These are phyloP conservation scores for Muntiacus muntjak DNA, from an alignment of 2,113 vertebrate genomes.

Conservation along the genomic window DNA sequence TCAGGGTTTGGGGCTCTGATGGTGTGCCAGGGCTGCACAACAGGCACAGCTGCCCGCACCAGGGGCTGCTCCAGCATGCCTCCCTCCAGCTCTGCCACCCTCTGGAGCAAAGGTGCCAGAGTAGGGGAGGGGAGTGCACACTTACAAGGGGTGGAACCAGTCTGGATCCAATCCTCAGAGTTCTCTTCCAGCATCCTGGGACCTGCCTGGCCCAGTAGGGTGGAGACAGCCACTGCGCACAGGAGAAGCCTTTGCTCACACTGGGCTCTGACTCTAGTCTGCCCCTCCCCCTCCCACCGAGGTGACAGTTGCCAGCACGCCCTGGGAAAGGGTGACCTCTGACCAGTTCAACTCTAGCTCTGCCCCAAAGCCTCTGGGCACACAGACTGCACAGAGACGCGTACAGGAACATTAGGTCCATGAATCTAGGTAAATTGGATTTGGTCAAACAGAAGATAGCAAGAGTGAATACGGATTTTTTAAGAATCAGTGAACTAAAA, in stretches of 20 bases:
- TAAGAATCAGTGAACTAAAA: neutral
- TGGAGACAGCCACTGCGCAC: neutral
- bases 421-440: neutral
- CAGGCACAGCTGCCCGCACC: accelerated
- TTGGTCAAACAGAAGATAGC: neutral
- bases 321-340: neutral
- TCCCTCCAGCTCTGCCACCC: neutral
- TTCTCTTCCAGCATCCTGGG: neutral
- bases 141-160: neutral
- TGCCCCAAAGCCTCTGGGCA: neutral
- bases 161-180: neutral
- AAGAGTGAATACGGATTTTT: neutral
- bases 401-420: neutral
- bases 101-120: neutral
- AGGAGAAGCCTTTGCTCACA: neutral
- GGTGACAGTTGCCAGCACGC: neutral
- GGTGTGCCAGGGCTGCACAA: neutral
- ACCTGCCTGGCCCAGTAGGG: neutral
- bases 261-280: neutral
- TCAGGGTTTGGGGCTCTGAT: neutral
- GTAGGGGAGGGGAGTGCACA: neutral
- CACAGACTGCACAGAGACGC: neutral
- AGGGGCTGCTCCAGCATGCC: neutral
- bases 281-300: neutral
- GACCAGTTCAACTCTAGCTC: neutral